Percentiles rank a stretch among this genome's conserved stretches.
Conservation (phyloP, 1,140 invertebrate species). For the Thaumatotibia leucotreta region DNA sequence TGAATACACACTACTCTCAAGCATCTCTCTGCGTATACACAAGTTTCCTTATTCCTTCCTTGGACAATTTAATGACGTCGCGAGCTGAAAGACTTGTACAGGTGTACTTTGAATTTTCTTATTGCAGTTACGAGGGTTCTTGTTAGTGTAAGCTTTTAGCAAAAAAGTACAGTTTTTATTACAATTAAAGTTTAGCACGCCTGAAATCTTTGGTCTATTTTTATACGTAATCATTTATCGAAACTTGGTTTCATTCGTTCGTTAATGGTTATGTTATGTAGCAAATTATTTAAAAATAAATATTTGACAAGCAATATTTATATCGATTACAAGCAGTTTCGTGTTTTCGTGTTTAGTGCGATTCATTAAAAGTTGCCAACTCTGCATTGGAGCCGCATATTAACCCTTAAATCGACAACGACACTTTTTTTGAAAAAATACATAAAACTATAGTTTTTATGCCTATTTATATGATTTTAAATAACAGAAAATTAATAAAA, state of each 20-base stretch:
- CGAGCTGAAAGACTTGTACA: not conserved
- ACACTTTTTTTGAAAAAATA: too few relatives aligned
- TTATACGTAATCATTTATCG: too few relatives aligned
- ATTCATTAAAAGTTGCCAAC: not conserved
- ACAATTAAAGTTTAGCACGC: too few relatives aligned
- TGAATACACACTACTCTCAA: conserved; percentile 5
- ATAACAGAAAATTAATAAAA: too few relatives aligned
- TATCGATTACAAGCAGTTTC: not conserved
- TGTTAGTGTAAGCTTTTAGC: too few relatives aligned
- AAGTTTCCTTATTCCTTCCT: not conserved
- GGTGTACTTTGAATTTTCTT: not conserved
- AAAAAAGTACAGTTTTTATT: too few relatives aligned
- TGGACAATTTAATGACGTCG: conserved; percentile 11
- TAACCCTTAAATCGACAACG: too few relatives aligned
- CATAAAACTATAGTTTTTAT: too few relatives aligned
- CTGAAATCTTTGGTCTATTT: too few relatives aligned
- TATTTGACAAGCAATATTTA: not conserved
- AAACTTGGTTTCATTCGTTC: too few relatives aligned
- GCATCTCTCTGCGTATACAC: not conserved
- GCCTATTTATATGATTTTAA: too few relatives aligned
- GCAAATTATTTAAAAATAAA: not conserved
- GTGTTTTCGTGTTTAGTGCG: not conserved
- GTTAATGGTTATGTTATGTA: too few relatives aligned
- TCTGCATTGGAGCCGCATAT: not conserved
- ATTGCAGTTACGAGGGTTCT: not conserved